Base-by-base conservation (phyloP, 2,113 vertebrate species). In the Anhinga rufa region DNA sequence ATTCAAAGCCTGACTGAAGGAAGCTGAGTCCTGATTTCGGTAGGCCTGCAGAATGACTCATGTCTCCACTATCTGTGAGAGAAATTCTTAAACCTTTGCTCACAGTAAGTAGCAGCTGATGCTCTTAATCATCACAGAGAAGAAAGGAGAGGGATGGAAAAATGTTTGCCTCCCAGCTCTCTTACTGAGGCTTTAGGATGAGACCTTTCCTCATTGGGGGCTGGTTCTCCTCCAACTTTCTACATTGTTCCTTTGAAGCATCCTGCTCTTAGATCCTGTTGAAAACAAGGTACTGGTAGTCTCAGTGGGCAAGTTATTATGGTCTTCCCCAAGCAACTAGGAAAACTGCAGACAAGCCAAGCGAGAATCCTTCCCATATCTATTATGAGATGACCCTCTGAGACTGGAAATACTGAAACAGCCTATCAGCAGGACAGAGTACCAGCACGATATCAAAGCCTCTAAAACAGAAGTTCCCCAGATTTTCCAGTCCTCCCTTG, bases 391-490 rank as follows among this genome's bases (percentile, higher is more conserved):
- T 77, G 48, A 84, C 80, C 52, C 64, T 81, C 46, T 66, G 82
- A 71, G 78, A 32, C 60, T 87, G 49, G 88, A 95, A 96, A 86
- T 42, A 58, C 36, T 82, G 84, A 91, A 94, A 54, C 76, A 96
- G 65, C 31, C 64, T 57, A 86, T 90, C 66, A 92, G 82, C 76
- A 69, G 64, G 79, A 71, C 2, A 91, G 55, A 70, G 31, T n/a
- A 69, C 34, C 76, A 97, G 62, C 40, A 81, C 51, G 72, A 20
- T 92, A 94, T 86, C 92, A 94, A 97, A 97, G 92, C 32, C 11
- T 65, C 74, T 57, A 55, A 95, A 92, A 82, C 91, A 96, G 91
- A 96, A 95, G 95, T 91, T 95, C 52, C 92, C 85, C 95, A 97
- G 92, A 96, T 94, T 97, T 97, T 95, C 89, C 87, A 90, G 57